phyloP scores from a whole-genome alignment of 2,888 invertebrate genomes.

The Patella caerulea region DNA sequence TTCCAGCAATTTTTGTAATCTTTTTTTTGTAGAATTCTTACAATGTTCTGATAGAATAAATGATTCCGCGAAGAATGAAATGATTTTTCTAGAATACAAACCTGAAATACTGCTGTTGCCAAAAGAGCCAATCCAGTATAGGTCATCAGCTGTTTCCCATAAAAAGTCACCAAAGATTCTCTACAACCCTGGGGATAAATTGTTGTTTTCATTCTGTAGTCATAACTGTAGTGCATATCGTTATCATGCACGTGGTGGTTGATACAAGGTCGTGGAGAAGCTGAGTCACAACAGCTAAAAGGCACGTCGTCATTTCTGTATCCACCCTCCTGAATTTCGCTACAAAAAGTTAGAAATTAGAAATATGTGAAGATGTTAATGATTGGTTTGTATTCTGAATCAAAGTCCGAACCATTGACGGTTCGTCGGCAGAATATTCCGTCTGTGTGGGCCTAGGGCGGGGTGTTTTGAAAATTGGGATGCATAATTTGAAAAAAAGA shows the following conservation, averaged over 20 bases:
- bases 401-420: too few species aligned
- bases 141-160: slow-evolving; percentile 42
- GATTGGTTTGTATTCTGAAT: too few species aligned
- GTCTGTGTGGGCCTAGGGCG: too few species aligned
- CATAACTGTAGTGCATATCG: slow-evolving; percentile 54
- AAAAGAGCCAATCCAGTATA: slow-evolving; percentile 42
- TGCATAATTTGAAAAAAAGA: too few species aligned
- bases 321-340: background rate
- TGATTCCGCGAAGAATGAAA: background rate
- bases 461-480: too few species aligned
- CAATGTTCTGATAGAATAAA: too few species aligned
- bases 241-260: slow-evolving; percentile 56
- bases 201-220: slow-evolving; percentile 48
- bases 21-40: too few species aligned
- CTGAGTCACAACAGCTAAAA: slow-evolving; percentile 64
- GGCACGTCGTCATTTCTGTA: slow-evolving; percentile 60
- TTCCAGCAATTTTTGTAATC: background rate
- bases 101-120: slow-evolving; percentile 46
- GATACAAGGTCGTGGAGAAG: slow-evolving; percentile 60
- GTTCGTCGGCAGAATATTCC: too few species aligned
- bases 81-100: slow-evolving; percentile 19
- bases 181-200: slow-evolving; percentile 49
- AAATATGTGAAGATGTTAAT: too few species aligned
- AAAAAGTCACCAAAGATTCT: slow-evolving; percentile 45
- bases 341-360: too few species aligned